Percentiles rank a stretch among this genome's conserved stretches.
These are phyloP conservation scores for Linepithema humile DNA, from an alignment of 1,140 invertebrate genomes.

Conservation along the genomic window DNA sequence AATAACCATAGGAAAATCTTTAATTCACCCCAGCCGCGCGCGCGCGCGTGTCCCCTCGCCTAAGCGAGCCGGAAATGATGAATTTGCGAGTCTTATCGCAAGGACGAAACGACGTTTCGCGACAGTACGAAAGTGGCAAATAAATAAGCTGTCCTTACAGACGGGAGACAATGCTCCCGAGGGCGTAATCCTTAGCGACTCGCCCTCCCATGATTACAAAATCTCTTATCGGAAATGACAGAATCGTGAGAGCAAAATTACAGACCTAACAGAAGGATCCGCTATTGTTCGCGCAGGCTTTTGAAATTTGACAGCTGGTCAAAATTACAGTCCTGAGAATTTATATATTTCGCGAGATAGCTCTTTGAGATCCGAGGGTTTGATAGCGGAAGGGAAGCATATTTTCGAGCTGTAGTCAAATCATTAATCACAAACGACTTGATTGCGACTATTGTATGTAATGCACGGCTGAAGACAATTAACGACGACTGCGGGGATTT, in stretches of 20 bases:
- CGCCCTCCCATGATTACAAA: constrained; percentile 55
- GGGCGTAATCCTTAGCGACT: constrained; percentile 51
- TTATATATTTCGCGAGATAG: not conserved
- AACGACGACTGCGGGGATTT: constrained; percentile 15
- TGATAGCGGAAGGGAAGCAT: constrained; percentile 30
- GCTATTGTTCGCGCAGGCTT: not conserved
- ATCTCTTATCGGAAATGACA: constrained; percentile 66
- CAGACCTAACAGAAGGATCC: not conserved
- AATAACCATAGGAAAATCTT: constrained; percentile 49
- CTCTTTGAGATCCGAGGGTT: not conserved
- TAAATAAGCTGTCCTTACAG: constrained; percentile 66
- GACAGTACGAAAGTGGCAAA: constrained; percentile 28
- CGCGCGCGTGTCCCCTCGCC: not conserved
- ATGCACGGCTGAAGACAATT: constrained; percentile 42
- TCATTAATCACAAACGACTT: constrained; percentile 47
- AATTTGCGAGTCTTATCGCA: constrained; percentile 74
- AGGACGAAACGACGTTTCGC: constrained; percentile 44
- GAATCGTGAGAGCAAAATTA: constrained; percentile 58
- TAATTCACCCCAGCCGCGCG: constrained; percentile 27
- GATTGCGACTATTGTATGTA: constrained; percentile 28
- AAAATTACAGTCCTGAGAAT: constrained; percentile 13
- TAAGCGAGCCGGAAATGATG: constrained; percentile 68
- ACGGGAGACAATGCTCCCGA: constrained; percentile 26
- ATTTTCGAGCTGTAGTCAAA: not conserved
- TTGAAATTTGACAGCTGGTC: not conserved